These are phyloP conservation scores for Sphenodon punctatus DNA, from an alignment of 2,797 vertebrate species.

Conservation along the genomic window DNA sequence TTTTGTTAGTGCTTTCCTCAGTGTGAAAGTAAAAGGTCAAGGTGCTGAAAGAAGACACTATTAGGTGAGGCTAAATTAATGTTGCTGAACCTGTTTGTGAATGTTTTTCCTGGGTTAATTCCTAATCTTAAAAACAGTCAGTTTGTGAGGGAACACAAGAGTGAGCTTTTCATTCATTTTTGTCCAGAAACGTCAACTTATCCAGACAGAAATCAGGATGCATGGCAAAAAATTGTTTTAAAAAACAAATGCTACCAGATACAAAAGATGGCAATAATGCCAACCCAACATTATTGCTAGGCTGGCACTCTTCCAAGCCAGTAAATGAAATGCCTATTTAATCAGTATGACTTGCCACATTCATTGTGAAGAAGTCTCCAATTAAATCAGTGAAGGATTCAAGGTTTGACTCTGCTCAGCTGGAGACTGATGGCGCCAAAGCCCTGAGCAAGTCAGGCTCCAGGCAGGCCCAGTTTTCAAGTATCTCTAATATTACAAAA, in stretches of 20 bases:
- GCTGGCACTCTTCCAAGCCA: not conserved
- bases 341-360: not conserved
- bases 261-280: no score
- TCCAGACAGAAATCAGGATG: not conserved
- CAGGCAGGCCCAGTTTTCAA: not conserved
- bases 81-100: not conserved
- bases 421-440: not conserved
- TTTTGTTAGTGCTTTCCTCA: not conserved
- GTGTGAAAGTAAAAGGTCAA: not conserved
- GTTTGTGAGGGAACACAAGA: not conserved
- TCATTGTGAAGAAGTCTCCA: not conserved
- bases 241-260: no score
- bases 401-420: not conserved
- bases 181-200: not conserved
- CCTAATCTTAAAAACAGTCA: not conserved
- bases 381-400: not conserved
- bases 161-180: not conserved
- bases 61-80: not conserved
- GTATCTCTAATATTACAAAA: not conserved
- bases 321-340: not conserved
- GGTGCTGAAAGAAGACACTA: not conserved
- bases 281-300: not conserved
- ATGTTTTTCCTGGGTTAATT: not conserved
- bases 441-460: not conserved
- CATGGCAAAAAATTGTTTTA: not conserved